These are phyloP conservation scores for Drosophila seguyi DNA, from an alignment of 1,140 invertebrate genomes.

Conservation along the genomic window DNA sequence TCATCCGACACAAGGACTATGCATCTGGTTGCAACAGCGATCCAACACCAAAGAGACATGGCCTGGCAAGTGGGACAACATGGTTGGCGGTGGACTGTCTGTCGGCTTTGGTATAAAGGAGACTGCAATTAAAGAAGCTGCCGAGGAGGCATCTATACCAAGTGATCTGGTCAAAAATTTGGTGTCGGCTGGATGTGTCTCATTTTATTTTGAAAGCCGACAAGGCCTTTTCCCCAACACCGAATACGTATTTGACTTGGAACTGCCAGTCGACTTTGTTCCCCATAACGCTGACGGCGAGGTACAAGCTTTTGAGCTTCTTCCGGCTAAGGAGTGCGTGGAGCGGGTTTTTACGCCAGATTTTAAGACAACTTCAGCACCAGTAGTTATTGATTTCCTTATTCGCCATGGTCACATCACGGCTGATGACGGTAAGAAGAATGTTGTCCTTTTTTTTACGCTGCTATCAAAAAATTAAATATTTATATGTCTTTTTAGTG, in stretches of 20 bases:
- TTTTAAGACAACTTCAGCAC: slow-evolving; percentile 97
- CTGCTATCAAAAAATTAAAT: neutral
- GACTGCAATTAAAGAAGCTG: slow-evolving; percentile 96
- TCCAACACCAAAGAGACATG: slow-evolving; percentile 96
- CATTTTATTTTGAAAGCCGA: slow-evolving; percentile 96
- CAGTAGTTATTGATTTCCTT: slow-evolving; percentile 95
- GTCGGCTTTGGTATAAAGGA: slow-evolving; percentile 94
- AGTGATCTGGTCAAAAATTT: slow-evolving; percentile 90
- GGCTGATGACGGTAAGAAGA: slow-evolving; percentile 91
- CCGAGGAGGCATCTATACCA: slow-evolving; percentile 96
- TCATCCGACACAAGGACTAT: slow-evolving; percentile 93
- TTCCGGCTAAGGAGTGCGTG: slow-evolving; percentile 92
- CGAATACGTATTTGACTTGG: slow-evolving; percentile 97
- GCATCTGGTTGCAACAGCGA: slow-evolving; percentile 96
- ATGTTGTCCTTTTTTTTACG: neutral
- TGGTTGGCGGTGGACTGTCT: slow-evolving; percentile 96
- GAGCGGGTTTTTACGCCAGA: slow-evolving; percentile 92
- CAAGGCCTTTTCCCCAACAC: slow-evolving; percentile 96
- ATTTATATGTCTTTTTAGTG: slow-evolving; percentile 86
- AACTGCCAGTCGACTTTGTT: slow-evolving; percentile 94
- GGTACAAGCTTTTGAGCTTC: slow-evolving; percentile 94
- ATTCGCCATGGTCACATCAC: slow-evolving; percentile 95
- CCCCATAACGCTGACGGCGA: slow-evolving; percentile 97
- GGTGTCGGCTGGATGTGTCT: slow-evolving; percentile 93
- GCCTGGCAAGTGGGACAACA: slow-evolving; percentile 97